Evolutionary conservation across 2,888 invertebrate genomes (phyloP), one percentile per base, ranked within the genome.

Genomic region (Parasteatoda lunata): DNA sequence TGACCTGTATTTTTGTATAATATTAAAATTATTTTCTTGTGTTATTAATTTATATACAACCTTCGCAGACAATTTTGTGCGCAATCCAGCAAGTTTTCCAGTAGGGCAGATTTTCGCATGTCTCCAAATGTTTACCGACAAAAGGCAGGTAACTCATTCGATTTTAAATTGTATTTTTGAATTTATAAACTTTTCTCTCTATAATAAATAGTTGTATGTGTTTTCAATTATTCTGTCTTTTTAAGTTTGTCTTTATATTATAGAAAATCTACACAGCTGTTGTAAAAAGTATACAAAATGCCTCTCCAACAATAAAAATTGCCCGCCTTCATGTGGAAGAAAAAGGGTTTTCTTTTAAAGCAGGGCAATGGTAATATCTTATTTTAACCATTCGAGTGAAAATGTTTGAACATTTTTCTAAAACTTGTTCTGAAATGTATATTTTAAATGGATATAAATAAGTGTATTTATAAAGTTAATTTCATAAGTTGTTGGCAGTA

Each of bases 321-420:
- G 84, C 92, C 4, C 90, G 88, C 7, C 89, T 92, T n/a, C 89
- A 90, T 68, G 89, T 92, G 6, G 82, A 90, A 65, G 90, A 91
- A 72, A 89, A 89, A n/a, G 77, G 89, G 8, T 90, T 92, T 54
- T 88, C 90, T 4, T 92, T 92, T 89, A 92, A 92, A 85, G 91
- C 92, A 78, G 93, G 93, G 15, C 92, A 93, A 89, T 93, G 93
- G 93, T 92, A 90, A 89, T 89, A 88, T 64, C 45, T 59, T 59
- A 9, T 3, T 59, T 30, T 30, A 30, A 30, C 30, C 30, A 30
- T 30, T 30, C 3, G 13, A 54, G 5, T 13, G 13, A 54, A 54
- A 4, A 13, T 54, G 54, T 5, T 54, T 11, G 8, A 1, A 54
- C 54, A 54, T 54, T 2, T 9, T 54, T 54, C 11, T 54, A 54